These are phyloP conservation scores for Andrena dorsata DNA, from an alignment of 2,888 invertebrate species.

Conservation along the genomic window DNA sequence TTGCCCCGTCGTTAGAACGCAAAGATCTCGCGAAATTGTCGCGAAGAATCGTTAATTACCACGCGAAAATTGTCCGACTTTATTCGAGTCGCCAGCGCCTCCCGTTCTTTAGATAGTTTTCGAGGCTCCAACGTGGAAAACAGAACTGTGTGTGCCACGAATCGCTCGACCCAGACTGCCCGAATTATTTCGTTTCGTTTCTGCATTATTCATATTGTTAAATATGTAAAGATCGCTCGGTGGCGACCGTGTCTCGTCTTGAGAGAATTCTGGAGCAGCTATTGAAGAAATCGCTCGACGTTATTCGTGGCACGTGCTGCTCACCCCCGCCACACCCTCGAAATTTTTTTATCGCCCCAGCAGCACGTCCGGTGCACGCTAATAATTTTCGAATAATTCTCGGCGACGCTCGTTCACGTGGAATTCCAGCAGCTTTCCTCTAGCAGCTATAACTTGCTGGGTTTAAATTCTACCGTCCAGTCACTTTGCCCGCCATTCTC, in stretches of 20 bases:
- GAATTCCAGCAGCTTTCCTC: constrained; percentile 5
- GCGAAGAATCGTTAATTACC: constrained; percentile 42
- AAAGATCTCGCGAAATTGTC: constrained; percentile 30
- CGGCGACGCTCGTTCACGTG: neutral
- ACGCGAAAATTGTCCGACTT: constrained; percentile 11
- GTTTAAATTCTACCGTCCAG: too few species aligned
- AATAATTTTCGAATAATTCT: constrained; percentile 2
- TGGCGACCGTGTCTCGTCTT: constrained; percentile 5
- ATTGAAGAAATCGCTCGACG: constrained; percentile 23
- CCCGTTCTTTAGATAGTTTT: neutral
- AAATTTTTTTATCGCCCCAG: constrained; percentile 23
- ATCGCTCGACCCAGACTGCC: neutral
- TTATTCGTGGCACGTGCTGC: constrained; percentile 33
- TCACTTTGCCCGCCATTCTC: too few species aligned
- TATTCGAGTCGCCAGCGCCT: constrained; percentile 5
- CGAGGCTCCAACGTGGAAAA: neutral
- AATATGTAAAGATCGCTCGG: constrained; percentile 29
- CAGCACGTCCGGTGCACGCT: neutral
- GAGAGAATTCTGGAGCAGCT: constrained; percentile 30
- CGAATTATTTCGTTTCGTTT: constrained; percentile 24
- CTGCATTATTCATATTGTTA: constrained; percentile 47
- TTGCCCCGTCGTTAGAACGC: constrained; percentile 35
- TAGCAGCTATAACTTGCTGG: too few species aligned
- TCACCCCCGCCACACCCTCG: neutral
- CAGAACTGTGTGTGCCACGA: neutral